Conservation (phyloP, 1,140 invertebrate species). For the Matsumurasca onukii region DNA sequence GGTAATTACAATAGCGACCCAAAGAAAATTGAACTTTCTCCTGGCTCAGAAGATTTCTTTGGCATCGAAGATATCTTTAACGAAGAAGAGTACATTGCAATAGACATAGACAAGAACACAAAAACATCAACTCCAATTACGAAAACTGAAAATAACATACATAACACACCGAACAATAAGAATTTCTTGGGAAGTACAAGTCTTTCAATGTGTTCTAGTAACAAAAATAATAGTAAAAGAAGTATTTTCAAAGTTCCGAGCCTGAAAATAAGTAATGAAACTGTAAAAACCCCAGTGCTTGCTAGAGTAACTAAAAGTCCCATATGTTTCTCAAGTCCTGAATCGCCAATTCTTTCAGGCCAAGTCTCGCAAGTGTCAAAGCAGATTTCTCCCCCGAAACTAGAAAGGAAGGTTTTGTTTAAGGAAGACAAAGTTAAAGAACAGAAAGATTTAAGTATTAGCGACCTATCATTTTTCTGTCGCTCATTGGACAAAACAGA, state of each 20-base stretch:
- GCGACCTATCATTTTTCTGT: no score
- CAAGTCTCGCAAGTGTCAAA: neutral
- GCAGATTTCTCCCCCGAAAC: neutral
- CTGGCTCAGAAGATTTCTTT: constrained; percentile 32
- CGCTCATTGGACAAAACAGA: no score
- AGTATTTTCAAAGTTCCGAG: constrained; percentile 8
- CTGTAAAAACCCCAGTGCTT: neutral
- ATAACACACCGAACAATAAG: no score
- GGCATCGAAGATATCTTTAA: constrained; percentile 33
- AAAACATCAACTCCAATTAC: constrained; percentile 12
- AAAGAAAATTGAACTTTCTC: no score
- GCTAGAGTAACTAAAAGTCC: neutral
- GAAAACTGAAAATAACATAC: no score
- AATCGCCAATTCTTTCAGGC: constrained; percentile 1
- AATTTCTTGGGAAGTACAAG: no score
- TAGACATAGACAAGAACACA: neutral
- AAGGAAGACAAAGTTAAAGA: neutral
- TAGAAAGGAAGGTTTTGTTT: constrained; percentile 9
- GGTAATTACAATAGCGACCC: no score
- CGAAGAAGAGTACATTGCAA: constrained; percentile 15
- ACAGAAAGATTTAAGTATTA: neutral
- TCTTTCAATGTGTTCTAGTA: no score
- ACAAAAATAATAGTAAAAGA: no score
- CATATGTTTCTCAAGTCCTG: neutral
- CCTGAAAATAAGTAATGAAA: neutral